Percentiles rank a stretch among this genome's conserved stretches.
Evolutionary conservation across 2,888 invertebrate genomes (phyloP).

Genomic region (Drosophila austrosaltans): DNA sequence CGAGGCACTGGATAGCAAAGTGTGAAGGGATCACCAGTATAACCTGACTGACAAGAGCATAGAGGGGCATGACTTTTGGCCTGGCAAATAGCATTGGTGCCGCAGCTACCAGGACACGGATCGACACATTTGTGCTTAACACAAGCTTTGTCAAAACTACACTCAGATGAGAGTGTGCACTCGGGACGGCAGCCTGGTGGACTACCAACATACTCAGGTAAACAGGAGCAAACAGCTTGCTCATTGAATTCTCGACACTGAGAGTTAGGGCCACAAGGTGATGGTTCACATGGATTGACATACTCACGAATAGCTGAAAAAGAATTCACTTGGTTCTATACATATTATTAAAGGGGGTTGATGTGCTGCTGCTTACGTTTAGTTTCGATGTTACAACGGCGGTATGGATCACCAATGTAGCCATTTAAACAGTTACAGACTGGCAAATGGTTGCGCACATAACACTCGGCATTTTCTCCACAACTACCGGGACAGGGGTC

Average conservation of each 20-base stretch:
- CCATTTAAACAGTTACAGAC: conserved; percentile 88
- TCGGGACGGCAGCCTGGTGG: conserved; percentile 90
- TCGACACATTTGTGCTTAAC: conserved; percentile 88
- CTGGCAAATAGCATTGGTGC: conserved; percentile 87
- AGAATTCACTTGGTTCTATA: conserved; percentile 13
- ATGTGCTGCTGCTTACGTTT: conserved; percentile 84
- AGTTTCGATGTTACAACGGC: conserved; percentile 85
- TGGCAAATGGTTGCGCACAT: conserved; percentile 89
- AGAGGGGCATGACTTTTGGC: conserved; percentile 89
- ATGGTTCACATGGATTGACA: conserved; percentile 84
- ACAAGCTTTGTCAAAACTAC: conserved; percentile 87
- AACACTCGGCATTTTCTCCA: conserved; percentile 89
- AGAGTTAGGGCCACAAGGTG: conserved; percentile 91
- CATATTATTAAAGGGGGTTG: background rate
- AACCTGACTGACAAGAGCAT: conserved; percentile 87
- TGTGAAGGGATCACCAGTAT: conserved; percentile 89
- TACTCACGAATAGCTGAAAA: conserved; percentile 69
- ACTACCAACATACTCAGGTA: conserved; percentile 87
- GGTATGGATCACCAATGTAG: conserved; percentile 91
- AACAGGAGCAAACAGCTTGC: conserved; percentile 88
- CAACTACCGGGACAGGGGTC: conserved; percentile 92
- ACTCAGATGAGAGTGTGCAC: conserved; percentile 87
- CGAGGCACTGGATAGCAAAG: conserved; percentile 84
- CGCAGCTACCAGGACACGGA: conserved; percentile 89
- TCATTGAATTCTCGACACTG: conserved; percentile 88